phyloP scores from a whole-genome alignment of 2,113 vertebrate genomes.

The Crotophaga sulcirostris region DNA sequence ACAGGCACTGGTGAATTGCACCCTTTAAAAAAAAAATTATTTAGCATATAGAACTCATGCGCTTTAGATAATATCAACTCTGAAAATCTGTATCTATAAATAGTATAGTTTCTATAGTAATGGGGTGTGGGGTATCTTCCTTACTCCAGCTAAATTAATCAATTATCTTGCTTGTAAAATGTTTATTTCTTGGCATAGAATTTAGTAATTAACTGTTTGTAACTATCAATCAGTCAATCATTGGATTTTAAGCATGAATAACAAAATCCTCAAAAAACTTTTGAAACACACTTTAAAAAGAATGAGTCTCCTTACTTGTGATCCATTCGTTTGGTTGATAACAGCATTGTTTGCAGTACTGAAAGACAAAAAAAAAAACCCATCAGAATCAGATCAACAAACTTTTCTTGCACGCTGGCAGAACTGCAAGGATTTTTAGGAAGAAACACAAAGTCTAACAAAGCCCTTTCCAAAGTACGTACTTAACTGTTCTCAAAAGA shows the following conservation, averaged over 20 bases:
- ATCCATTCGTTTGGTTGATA: slow-evolving; percentile 75
- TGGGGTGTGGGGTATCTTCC: background rate
- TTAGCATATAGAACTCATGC: background rate
- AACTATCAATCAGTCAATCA: background rate
- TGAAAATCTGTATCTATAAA: background rate
- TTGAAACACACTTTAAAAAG: background rate
- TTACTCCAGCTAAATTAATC: background rate
- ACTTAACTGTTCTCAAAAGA: background rate
- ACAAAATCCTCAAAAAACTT: background rate
- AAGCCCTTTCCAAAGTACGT: background rate
- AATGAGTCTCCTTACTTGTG: slow-evolving; percentile 71
- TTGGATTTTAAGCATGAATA: background rate
- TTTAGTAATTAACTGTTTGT: background rate
- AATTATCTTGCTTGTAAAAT: background rate
- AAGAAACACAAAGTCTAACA: background rate
- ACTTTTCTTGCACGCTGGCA: background rate
- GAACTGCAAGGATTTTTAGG: background rate
- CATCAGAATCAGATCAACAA: background rate
- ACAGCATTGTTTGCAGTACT: slow-evolving; percentile 78
- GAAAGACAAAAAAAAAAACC: slow-evolving; percentile 65
- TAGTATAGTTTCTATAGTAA: background rate
- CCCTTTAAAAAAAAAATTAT: too few relatives aligned
- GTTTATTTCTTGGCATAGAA: background rate
- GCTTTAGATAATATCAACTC: background rate
- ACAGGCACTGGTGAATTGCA: background rate